These are phyloP conservation scores for Drosophila neoperkinsi DNA, from an alignment of 2,888 invertebrate species.

Conservation along the genomic window DNA sequence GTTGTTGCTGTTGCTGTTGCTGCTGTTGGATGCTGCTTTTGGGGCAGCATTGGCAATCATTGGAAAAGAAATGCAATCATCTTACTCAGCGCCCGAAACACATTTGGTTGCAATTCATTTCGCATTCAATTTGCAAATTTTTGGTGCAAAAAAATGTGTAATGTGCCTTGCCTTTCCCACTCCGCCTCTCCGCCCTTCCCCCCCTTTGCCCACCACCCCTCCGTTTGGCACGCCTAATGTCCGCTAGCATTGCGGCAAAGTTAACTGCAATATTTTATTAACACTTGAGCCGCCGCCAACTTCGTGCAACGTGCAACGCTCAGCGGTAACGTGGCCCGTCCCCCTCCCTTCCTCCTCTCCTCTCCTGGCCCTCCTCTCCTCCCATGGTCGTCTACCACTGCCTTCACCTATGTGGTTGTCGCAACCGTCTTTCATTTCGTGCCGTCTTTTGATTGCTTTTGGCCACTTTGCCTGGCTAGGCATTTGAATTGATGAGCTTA, in stretches of 20 bases:
- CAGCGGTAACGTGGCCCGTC: conserved; percentile 27
- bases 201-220: neutral
- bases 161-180: conserved; percentile 22
- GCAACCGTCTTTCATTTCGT: conserved; percentile 38
- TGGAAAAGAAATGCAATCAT: conserved; percentile 78
- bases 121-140: conserved; percentile 62
- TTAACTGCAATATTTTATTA: conserved; percentile 78
- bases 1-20: neutral
- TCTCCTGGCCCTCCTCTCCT: neutral
- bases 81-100: conserved; percentile 52
- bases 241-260: conserved; percentile 61
- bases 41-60: conserved; percentile 60
- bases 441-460: conserved; percentile 65
- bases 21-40: conserved; percentile 53
- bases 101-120: conserved; percentile 75
- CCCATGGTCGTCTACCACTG: neutral
- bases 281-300: conserved; percentile 75
- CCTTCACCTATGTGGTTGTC: conserved; percentile 13
- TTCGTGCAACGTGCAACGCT: conserved; percentile 53
- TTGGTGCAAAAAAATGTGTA: conserved; percentile 35
- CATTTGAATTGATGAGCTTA: conserved; percentile 40
- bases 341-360: neutral
- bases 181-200: neutral
- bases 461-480: conserved; percentile 24
- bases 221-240: conserved; percentile 13